phyloP scores from a whole-genome alignment of 1,140 invertebrate species.

The Drosophila lacteicornis region DNA sequence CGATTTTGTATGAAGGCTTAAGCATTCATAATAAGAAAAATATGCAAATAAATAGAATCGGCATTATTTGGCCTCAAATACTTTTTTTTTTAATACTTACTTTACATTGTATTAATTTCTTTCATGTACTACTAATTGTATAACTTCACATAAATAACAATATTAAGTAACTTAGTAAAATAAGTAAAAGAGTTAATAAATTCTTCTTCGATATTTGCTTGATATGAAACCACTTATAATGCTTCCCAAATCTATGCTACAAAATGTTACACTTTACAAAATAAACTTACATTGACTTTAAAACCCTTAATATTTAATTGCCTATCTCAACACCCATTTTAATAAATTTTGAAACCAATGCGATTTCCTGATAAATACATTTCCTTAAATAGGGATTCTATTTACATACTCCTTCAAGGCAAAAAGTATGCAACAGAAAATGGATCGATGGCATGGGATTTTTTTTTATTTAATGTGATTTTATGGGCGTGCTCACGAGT shows the following conservation, averaged over 20 bases:
- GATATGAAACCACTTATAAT: background rate
- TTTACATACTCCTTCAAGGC: background rate
- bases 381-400: too few relatives aligned
- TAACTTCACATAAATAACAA: too few relatives aligned
- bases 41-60: background rate
- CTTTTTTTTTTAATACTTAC: too few relatives aligned
- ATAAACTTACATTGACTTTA: too few relatives aligned
- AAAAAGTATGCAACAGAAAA: slow-evolving; percentile 18
- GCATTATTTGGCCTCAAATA: background rate
- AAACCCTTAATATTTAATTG: too few relatives aligned
- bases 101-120: background rate
- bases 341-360: too few relatives aligned
- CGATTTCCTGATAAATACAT: too few relatives aligned
- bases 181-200: too few relatives aligned
- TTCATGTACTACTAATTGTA: too few relatives aligned
- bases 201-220: too few relatives aligned
- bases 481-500: background rate
- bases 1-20: background rate
- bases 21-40: background rate
- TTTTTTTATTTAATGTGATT: background rate
- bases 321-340: too few relatives aligned
- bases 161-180: too few relatives aligned
- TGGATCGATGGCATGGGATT: background rate
- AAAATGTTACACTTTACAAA: background rate
- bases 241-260: background rate